A percentile compares a stretch with the other conserved stretches of the same genome.
These are phyloP conservation scores for Leptopilina clavipes DNA, from an alignment of 1,140 invertebrate genomes.

Conservation along the genomic window DNA sequence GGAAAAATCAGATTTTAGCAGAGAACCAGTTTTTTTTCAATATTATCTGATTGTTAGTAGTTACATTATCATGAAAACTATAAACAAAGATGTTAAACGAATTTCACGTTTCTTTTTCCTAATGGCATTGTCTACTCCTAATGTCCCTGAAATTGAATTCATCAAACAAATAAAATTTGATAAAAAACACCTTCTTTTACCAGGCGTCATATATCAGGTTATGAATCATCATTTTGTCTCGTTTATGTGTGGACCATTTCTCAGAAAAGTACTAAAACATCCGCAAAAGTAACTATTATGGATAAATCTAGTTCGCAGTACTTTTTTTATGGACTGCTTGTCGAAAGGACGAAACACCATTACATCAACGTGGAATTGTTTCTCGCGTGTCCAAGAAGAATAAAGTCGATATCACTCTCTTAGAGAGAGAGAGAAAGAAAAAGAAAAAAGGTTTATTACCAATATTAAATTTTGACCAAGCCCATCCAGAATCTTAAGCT, in stretches of 20 bases:
- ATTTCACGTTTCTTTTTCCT: no score
- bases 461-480: slow-evolving; percentile 40
- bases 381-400: slow-evolving; percentile 37
- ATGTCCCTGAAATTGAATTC: no score
- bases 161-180: no score
- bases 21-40: no score
- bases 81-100: no score
- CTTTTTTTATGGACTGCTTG: slow-evolving; percentile 17
- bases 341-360: slow-evolving; percentile 6
- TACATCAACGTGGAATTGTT: neutral
- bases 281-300: slow-evolving; percentile 33
- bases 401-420: slow-evolving; percentile 39
- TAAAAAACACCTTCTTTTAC: no score
- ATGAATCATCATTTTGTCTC: slow-evolving; percentile 33
- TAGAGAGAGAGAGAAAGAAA: no score
- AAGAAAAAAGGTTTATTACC: slow-evolving; percentile 43
- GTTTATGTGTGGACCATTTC: slow-evolving; percentile 1
- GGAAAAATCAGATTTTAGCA: no score
- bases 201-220: slow-evolving; percentile 8
- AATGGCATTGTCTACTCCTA: no score
- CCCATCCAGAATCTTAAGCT: neutral
- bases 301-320: slow-evolving; percentile 28
- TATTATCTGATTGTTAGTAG: no score
- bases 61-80: no score
- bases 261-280: neutral